Conservation (phyloP, 2,797 vertebrate species). For the Avahi laniger region DNA sequence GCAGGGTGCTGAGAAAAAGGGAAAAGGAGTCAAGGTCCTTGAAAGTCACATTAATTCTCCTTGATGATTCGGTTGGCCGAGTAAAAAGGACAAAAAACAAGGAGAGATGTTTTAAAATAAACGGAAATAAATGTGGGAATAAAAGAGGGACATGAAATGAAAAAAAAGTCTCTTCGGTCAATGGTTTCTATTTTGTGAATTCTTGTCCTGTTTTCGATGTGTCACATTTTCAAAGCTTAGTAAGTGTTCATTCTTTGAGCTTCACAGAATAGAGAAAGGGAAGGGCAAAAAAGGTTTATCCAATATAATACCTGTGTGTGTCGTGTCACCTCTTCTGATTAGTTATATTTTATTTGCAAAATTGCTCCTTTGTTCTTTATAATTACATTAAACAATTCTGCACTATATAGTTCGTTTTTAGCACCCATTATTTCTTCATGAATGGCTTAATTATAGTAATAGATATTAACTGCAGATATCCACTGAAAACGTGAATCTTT, state of each 20-base stretch:
- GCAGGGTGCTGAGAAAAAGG: neutral
- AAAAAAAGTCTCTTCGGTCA: slow-evolving; percentile 22
- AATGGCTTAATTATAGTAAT: slow-evolving; percentile 9
- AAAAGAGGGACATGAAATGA: neutral
- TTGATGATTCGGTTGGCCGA: slow-evolving; percentile 8
- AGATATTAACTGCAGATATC: neutral
- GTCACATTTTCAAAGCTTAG: slow-evolving; percentile 37
- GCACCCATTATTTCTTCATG: neutral
- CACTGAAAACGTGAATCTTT: neutral
- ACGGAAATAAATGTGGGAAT: slow-evolving; percentile 8
- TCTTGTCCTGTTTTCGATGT: slow-evolving; percentile 48
- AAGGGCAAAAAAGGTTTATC: neutral
- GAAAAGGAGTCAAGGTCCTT: neutral
- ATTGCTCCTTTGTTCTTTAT: slow-evolving; percentile 16
- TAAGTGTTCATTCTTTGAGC: neutral
- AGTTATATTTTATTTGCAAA: neutral
- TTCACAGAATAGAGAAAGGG: neutral
- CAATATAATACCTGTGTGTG: neutral
- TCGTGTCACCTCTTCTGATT: neutral
- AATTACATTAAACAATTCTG: slow-evolving; percentile 22
- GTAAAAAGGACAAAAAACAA: slow-evolving; percentile 1
- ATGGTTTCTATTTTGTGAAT: slow-evolving; percentile 50
- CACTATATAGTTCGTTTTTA: neutral
- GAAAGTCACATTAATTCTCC: slow-evolving; percentile 24
- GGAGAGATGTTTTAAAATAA: slow-evolving; percentile 33